Conservation (phyloP, 2,888 invertebrate genomes). For the Amphipoea oculea region DNA sequence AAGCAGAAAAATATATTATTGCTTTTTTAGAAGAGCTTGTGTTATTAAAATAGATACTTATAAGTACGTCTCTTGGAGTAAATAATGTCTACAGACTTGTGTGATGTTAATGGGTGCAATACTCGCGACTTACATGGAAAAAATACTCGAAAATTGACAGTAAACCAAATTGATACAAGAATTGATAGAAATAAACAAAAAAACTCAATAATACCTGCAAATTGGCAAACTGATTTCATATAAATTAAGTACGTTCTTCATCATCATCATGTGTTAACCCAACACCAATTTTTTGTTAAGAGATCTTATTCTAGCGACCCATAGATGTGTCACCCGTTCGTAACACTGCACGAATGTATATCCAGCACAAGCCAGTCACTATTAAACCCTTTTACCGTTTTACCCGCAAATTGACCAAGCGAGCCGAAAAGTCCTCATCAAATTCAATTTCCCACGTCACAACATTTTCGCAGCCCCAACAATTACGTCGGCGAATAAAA, state of each 20-base stretch:
- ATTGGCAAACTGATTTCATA: not conserved
- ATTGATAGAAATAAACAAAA: not conserved
- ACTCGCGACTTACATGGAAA: not conserved
- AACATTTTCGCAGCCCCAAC: conserved; percentile 14
- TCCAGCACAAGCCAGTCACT: conserved; percentile 55
- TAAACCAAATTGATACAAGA: not conserved
- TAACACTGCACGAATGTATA: conserved; percentile 72
- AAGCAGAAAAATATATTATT: conserved; percentile 21
- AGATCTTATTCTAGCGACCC: conserved; percentile 84
- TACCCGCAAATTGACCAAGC: conserved; percentile 30
- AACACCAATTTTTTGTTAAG: conserved; percentile 56
- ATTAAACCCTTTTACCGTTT: conserved; percentile 35
- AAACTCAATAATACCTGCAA: not conserved
- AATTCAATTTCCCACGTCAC: conserved; percentile 30
- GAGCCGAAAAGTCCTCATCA: conserved; percentile 32
- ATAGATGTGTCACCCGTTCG: conserved; percentile 59
- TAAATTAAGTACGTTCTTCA: not conserved
- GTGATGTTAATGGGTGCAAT: not conserved
- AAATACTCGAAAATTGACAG: not conserved
- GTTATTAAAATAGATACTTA: not conserved
- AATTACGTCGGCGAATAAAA: conserved; percentile 42
- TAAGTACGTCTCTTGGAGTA: not conserved
- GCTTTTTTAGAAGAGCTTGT: not conserved
- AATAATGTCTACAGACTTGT: not conserved
- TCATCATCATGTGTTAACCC: not conserved